These are phyloP conservation scores for Equus przewalskii DNA, from an alignment of 2,113 vertebrate genomes.

Conservation along the genomic window DNA sequence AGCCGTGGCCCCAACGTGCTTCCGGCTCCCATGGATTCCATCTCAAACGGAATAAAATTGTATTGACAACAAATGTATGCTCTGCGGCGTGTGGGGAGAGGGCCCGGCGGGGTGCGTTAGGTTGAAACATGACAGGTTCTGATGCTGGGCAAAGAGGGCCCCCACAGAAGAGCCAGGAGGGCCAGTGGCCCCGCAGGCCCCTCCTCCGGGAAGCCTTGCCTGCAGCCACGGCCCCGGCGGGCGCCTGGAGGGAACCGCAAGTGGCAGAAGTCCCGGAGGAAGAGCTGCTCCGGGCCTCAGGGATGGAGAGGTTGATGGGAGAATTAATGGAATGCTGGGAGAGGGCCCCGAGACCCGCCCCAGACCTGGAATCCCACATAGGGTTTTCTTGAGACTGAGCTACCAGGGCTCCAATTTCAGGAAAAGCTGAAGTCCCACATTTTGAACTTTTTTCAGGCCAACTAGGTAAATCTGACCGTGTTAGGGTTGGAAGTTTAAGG, in stretches of 20 bases:
- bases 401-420: background rate
- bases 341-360: background rate
- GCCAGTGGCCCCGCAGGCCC: background rate
- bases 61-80: fast-evolving
- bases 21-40: background rate
- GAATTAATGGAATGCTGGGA: background rate
- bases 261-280: too few species aligned
- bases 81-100: fast-evolving
- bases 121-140: fast-evolving
- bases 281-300: background rate
- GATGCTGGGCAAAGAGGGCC: background rate
- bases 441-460: background rate
- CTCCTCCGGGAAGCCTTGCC: background rate
- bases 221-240: fast-evolving
- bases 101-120: fast-evolving
- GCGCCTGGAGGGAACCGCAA: background rate
- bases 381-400: background rate
- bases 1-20: background rate
- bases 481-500: background rate
- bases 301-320: background rate
- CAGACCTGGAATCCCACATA: background rate
- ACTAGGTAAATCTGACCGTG: background rate
- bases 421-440: background rate
- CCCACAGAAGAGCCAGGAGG: background rate
- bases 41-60: conserved; percentile 64